Percentiles rank a stretch among this genome's conserved stretches.
phyloP scores from a whole-genome alignment of 2,113 vertebrate species.

The Platycercus adscitus region DNA sequence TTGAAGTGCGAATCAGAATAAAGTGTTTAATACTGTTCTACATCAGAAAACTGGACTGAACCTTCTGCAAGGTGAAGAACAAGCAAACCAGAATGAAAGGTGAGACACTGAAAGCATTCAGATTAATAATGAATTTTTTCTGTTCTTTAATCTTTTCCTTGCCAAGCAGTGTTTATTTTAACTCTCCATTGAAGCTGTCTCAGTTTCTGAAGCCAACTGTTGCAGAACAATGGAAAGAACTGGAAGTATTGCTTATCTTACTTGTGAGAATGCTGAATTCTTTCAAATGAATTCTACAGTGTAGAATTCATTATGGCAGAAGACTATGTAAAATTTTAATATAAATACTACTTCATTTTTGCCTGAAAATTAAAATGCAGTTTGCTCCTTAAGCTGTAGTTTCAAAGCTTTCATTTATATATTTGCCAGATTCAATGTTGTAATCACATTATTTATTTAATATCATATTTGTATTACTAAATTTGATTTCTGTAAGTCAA shows the following conservation, averaged over 20 bases:
- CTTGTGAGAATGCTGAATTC: background rate
- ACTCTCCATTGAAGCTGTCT: background rate
- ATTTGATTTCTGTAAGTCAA: background rate
- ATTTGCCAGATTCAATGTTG: background rate
- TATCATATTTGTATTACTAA: background rate
- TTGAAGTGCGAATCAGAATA: background rate
- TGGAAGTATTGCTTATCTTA: background rate
- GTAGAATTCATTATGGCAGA: background rate
- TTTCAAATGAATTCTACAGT: background rate
- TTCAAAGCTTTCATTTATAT: background rate
- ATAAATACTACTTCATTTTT: background rate
- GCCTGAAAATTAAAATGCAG: background rate
- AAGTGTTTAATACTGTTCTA: background rate
- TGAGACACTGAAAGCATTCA: slow-evolving; percentile 52
- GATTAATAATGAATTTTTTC: background rate
- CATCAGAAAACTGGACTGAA: slow-evolving; percentile 8
- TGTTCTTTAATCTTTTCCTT: background rate
- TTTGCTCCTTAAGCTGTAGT: background rate
- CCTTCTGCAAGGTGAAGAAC: background rate
- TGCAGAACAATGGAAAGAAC: background rate
- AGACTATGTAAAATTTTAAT: background rate
- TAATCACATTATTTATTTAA: background rate
- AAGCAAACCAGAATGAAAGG: slow-evolving; percentile 77
- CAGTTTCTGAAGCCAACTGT: background rate
- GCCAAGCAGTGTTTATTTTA: background rate